Base-by-base conservation (phyloP, 2,888 invertebrate species). In the Aromia moschata region DNA sequence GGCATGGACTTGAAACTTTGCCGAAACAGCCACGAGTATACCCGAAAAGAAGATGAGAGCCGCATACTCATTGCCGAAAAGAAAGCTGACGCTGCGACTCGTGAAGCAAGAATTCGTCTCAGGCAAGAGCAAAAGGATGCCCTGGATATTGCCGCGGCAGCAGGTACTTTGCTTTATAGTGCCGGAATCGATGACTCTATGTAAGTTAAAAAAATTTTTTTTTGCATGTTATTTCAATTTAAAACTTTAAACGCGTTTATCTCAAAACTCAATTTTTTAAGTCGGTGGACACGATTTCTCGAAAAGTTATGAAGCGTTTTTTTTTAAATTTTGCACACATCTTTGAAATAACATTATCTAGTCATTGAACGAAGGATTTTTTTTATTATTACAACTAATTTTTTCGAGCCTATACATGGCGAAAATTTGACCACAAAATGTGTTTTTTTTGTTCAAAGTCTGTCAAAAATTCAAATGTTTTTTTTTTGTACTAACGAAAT, bases 61-160 rank as follows among this genome's bases (percentile, higher is more conserved):
- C 25, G 25, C 25, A 25, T 25, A 25, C 25, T 25, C 25, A 25
- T 7, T 5, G 25, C 25, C 7, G 25, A 49, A 4, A 56, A 49
- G 25, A 56, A 37, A 37, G 15, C 57, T 63, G 57, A 20, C 17
- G 14, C 38, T 16, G 38, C 5, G 43, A 63, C 56, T 45, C 52
- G 55, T n/a, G 52, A 67, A 60, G 61, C 60, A 10, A 62, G 68
- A 45, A 65, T 69, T 51, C 56, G 58, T 68, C 65, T 58, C 53
- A 56, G 67, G 56, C 62, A 68, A 40, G 59, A 69, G 44, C 63
- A 70, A 69, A 65, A 68, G 57, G 64, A 70, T 66, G 62, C 60
- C 57, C 58, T 45, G 30, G 45, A 45, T 66, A 65, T 67, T 64
- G 58, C 66, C 36, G 47, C 56, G 57, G 65, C 65, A 52, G 67